A percentile compares a stretch with the other conserved stretches of the same genome.
Evolutionary conservation across 2,113 vertebrate genomes (phyloP).

Genomic region (Merops nubicus): DNA sequence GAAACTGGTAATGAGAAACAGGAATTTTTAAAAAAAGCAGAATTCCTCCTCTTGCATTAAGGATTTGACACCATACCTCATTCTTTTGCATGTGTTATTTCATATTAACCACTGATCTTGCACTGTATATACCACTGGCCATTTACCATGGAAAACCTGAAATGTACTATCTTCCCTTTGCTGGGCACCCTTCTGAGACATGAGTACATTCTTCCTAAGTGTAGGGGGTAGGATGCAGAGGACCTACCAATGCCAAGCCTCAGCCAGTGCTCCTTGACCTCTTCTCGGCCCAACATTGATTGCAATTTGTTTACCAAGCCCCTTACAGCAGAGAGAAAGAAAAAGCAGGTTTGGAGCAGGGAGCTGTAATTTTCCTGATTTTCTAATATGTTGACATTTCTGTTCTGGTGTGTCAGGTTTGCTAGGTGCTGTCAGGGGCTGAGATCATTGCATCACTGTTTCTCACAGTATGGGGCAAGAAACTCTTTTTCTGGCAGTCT

Average conservation of each 20-base stretch:
- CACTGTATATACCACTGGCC: background rate
- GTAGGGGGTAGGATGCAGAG: rapidly evolving
- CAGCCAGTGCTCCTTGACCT: background rate
- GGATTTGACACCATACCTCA: background rate
- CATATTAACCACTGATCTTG: background rate
- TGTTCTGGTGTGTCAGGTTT: background rate
- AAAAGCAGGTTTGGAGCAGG: background rate
- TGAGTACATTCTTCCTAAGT: background rate
- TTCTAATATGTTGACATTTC: background rate
- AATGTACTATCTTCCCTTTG: background rate
- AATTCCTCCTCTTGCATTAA: background rate
- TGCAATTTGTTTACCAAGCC: background rate
- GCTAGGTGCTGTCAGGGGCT: background rate
- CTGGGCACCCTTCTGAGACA: background rate
- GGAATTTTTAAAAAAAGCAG: background rate
- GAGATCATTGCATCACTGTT: background rate
- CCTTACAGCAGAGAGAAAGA: background rate
- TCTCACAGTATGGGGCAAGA: background rate
- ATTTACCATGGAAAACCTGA: background rate
- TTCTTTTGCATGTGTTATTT: background rate
- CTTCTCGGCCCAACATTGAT: background rate
- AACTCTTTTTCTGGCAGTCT: background rate
- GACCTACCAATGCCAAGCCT: background rate
- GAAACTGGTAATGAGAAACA: background rate
- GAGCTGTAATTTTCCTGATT: background rate